Evolutionary conservation across 2,797 vertebrate species (phyloP).

Genomic region (Arnoldichthys spilopterus): DNA sequence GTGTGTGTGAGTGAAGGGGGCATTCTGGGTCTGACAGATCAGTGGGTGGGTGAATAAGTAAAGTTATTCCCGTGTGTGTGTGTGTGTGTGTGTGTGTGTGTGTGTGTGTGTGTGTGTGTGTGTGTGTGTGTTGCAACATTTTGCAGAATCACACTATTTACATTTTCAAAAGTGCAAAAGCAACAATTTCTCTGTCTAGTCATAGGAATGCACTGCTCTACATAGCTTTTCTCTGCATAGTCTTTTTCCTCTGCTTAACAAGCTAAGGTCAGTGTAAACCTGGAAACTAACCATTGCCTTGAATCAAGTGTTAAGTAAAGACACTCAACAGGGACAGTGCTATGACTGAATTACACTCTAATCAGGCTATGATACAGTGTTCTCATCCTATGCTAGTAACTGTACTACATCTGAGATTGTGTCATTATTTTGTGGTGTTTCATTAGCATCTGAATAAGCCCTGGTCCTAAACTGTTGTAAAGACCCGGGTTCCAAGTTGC

Average conservation of each 20-base stretch:
- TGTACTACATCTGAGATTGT: no score
- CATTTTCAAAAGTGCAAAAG: slow-evolving; percentile 2
- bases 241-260: neutral
- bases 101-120: neutral
- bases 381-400: no score
- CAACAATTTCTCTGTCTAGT: neutral
- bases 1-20: neutral
- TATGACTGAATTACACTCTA: neutral
- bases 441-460: no score
- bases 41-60: neutral
- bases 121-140: neutral
- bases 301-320: neutral
- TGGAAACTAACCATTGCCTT: neutral
- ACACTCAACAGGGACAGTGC: neutral
- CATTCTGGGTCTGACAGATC: neutral
- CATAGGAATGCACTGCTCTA: neutral
- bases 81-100: neutral
- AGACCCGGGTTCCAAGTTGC: no score
- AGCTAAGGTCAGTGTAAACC: neutral
- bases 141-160: neutral
- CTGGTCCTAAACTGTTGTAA: no score
- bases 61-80: neutral
- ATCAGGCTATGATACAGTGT: neutral
- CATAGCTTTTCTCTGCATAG: neutral
- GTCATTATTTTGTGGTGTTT: no score